phyloP scores from a whole-genome alignment of 2,113 vertebrate genomes.

The Charina bottae region DNA sequence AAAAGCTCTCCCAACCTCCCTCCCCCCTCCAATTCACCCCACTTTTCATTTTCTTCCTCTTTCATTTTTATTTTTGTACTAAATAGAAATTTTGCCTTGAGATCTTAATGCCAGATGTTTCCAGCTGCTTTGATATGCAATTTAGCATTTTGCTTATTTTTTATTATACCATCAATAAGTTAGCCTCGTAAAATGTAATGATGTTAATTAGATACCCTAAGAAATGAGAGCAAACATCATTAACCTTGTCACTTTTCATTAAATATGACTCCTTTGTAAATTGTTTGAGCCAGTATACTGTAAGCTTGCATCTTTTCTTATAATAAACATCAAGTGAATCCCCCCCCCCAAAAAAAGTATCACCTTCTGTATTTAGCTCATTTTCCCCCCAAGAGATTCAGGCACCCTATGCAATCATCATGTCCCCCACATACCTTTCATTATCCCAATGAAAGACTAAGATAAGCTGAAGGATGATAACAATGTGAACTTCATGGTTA shows the following conservation, averaged over 20 bases:
- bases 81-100: neutral
- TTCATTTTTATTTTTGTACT: conserved; percentile 21
- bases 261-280: neutral
- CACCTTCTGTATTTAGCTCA: neutral
- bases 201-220: conserved; percentile 23
- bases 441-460: neutral
- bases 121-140: conserved; percentile 17
- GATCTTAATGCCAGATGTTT: neutral
- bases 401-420: neutral
- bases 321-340: neutral
- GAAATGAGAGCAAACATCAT: neutral
- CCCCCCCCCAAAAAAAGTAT: neutral
- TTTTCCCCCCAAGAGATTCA: neutral
- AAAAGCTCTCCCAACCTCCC: neutral
- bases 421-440: neutral
- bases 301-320: neutral
- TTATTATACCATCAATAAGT: conserved; percentile 6
- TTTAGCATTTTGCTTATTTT: conserved; percentile 7
- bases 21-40: neutral
- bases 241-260: conserved; percentile 18
- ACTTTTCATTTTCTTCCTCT: neutral
- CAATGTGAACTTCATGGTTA: neutral
- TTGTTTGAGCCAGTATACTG: neutral
- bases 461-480: neutral
- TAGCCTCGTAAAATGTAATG: conserved; percentile 19